Base-by-base conservation (phyloP, 2,797 vertebrate species). In the Pangasius mekongensis region DNA sequence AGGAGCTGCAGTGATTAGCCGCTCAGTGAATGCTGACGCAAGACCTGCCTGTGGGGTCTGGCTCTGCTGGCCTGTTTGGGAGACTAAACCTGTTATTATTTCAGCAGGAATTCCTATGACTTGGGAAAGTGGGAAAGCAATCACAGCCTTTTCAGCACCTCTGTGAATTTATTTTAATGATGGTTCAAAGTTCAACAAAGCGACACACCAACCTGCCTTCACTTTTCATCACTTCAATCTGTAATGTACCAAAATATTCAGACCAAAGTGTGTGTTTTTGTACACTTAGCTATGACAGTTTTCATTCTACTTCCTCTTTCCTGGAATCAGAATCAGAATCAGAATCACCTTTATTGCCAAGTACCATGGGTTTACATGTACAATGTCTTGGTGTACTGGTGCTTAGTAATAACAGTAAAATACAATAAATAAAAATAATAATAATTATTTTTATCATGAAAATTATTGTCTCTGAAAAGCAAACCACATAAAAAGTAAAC, bases 41-140 rank as follows among this genome's bases (percentile, higher is more conserved):
- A 58, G 62, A 66, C 22, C 90, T 89, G 87, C 86, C 84, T 92
- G 92, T 90, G 90, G 85, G 88, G 89, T 93, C 91, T 83, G 69
- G 64, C 69, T 88, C 88, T 86, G 85, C 77, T 54, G 24, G 47
- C 5, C 27, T 83, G 49, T 18, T 52, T 67, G 47, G 43, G 18
- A 77, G 22, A 84, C 47, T 74, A 73, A 74, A 47, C 52, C 78
- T 71, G 39, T 36, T 67, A 27, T 67, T 67, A 58, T 39, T 71
- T 47, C 24, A 69, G 62, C 27, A 76, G 24, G 27, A 84, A 88
- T 52, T 52, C 85, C 36, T 87, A 36, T 54, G 43, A n/a, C 56
- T 30, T 86, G 43, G 10, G 30, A 66, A 80, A 74, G 27, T 86
- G 43, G 18, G 30, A 66, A 80, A 85, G 27, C 33, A 83, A 78